phyloP scores from a whole-genome alignment of 2,113 vertebrate species.

The Amblyopsis rosae region DNA sequence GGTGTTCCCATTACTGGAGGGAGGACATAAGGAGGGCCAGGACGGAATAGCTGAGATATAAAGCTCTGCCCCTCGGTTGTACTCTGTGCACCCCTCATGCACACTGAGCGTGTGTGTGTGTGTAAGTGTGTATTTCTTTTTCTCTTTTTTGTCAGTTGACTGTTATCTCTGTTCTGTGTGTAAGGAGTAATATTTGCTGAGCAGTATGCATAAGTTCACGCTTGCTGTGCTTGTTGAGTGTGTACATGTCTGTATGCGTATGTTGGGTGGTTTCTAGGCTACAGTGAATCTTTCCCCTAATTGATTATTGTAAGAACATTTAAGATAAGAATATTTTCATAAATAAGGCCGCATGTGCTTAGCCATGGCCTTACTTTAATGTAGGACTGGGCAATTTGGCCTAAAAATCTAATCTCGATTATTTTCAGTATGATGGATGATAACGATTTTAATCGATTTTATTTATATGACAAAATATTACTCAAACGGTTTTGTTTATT shows the following conservation, averaged over 20 bases:
- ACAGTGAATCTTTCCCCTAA: slow-evolving; percentile 58
- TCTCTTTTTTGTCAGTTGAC: slow-evolving; percentile 1
- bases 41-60: slow-evolving; percentile 41
- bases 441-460: too few relatives aligned
- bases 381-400: too few relatives aligned
- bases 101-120: slow-evolving; percentile 11
- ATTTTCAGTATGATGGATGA: too few relatives aligned
- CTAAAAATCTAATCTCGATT: too few relatives aligned
- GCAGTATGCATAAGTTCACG: slow-evolving; percentile 14
- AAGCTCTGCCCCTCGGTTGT: slow-evolving; percentile 26
- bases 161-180: slow-evolving; percentile 23
- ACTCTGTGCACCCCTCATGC: slow-evolving; percentile 36
- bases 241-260: background rate
- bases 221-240: slow-evolving; percentile 15
- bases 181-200: slow-evolving; percentile 24
- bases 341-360: slow-evolving; percentile 19
- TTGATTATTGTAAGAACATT: slow-evolving; percentile 54
- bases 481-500: too few relatives aligned
- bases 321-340: too few relatives aligned
- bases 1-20: slow-evolving; percentile 26
- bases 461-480: too few relatives aligned
- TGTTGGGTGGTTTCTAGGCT: slow-evolving; percentile 51
- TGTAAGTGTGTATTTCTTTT: background rate
- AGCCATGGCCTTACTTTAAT: background rate
- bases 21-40: slow-evolving; percentile 34